Evolutionary conservation across 1,140 invertebrate species (phyloP), one percentile per base, ranked within the genome.

Genomic region (Bombus cullumanus): DNA sequence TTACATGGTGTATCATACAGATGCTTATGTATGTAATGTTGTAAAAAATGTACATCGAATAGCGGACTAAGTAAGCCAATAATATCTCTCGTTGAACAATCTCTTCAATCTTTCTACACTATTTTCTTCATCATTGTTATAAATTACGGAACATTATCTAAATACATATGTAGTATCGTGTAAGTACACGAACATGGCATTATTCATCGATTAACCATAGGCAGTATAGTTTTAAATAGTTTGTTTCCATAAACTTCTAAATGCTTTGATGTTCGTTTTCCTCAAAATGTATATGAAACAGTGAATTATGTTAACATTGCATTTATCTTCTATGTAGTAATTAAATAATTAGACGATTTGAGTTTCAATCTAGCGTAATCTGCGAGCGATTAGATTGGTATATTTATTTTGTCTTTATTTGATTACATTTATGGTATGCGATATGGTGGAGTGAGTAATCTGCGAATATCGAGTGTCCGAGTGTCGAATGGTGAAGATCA

Each of bases 71-170:
- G 81, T 10, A 64, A 43, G 31, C 59, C 71, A 82, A 75, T 82
- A 75, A 82, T 39, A 66, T 83, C 72, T 75, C 75, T 83, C 31
- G 39, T 34, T 41, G 34, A 83, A 31, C 81, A 83, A 75, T 68
- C 43, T 75, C 41, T 76, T 83, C 72, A 53, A 76, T 83, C 81
- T 83, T 72, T 43, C 72, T 83, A 83, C 72, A 68, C 41, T 31
- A 66, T 83, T 83, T 82, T 76, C 81, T 28, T 34, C 41, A 15
- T 75, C 71, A 18, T 64, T 31, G 71, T 75, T 74, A 74, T 59
- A 82, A 82, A 82, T 74, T 82, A 73, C 22, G n/a, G 39, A 81
- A 82, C 71, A 41, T 66, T 83, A 83, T 66, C 72, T 83, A 76
- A 76, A 83, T 64, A 53, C 18, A 53, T 53, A 8, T 53, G 47